Evolutionary conservation across 92 coral and sea anemone genomes (phyloP).

Genomic region (Virgularia gustaviana): DNA sequence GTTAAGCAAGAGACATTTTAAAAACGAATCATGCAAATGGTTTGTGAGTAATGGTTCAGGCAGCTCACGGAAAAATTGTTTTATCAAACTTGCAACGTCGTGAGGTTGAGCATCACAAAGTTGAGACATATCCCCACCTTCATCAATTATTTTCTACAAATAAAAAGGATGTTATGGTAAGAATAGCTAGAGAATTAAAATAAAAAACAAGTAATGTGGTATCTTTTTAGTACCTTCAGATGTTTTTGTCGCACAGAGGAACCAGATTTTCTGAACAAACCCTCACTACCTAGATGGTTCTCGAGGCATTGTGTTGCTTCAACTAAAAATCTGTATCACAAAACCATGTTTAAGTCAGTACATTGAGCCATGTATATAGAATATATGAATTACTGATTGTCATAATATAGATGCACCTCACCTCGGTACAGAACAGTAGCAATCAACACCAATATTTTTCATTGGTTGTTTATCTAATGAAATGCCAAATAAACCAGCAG

Average conservation of each 20-base stretch:
- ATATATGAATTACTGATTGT: not conserved
- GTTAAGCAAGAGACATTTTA: slow-evolving; percentile 68
- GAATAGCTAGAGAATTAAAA: not conserved
- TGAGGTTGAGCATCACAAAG: slow-evolving; percentile 90
- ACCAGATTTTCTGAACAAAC: slow-evolving; percentile 92
- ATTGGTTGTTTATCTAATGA: slow-evolving; percentile 70
- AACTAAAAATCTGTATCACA: slow-evolving; percentile 65
- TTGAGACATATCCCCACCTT: slow-evolving; percentile 65
- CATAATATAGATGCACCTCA: not conserved
- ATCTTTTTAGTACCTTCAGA: slow-evolving; percentile 87
- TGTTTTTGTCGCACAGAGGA: slow-evolving; percentile 89
- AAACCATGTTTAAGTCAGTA: not conserved
- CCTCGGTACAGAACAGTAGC: slow-evolving; percentile 85
- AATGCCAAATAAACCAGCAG: slow-evolving; percentile 74
- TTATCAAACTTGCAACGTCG: slow-evolving; percentile 90
- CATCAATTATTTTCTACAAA: slow-evolving; percentile 73
- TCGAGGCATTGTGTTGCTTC: slow-evolving; percentile 79
- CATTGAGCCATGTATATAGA: not conserved
- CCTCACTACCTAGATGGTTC: slow-evolving; percentile 85
- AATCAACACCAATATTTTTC: slow-evolving; percentile 68
- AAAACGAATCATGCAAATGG: slow-evolving; percentile 75
- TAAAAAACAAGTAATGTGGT: not conserved
- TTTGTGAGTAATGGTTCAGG: slow-evolving; percentile 91
- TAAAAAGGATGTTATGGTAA: too few relatives aligned
- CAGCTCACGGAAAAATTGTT: slow-evolving; percentile 90